Conservation (phyloP, 2,797 vertebrate species). For the Pitangus sulphuratus region DNA sequence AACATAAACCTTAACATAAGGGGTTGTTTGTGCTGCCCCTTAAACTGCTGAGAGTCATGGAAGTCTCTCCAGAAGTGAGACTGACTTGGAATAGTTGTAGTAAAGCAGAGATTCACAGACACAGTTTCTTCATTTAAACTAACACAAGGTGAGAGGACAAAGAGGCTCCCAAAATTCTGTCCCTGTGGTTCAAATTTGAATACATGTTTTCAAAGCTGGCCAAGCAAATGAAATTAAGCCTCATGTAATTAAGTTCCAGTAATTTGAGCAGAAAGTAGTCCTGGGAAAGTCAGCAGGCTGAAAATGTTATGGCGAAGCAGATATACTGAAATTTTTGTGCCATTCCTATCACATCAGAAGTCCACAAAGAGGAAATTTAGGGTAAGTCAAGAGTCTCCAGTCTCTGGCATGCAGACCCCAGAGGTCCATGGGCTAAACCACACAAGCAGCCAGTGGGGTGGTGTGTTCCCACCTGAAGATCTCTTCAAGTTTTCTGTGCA, state of each 20-base stretch:
- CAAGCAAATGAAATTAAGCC: conserved; percentile 46
- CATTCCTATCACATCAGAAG: not conserved
- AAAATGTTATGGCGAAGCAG: not conserved
- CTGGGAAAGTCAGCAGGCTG: conserved; percentile 55
- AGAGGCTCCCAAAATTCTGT: conserved; percentile 48
- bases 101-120: conserved; percentile 34
- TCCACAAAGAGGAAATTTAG: conserved; percentile 11
- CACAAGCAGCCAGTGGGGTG: not conserved
- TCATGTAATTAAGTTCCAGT: conserved; percentile 47
- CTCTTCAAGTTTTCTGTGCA: conserved; percentile 7
- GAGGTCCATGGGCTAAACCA: not conserved
- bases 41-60: not conserved
- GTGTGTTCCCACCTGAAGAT: conserved; percentile 6
- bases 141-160: conserved; percentile 31
- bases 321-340: not conserved
- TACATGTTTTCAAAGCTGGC: conserved; percentile 32
- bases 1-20: not conserved
- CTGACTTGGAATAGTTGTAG: not conserved
- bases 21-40: not conserved
- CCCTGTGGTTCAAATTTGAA: conserved; percentile 51
- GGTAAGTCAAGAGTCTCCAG: conserved; percentile 11
- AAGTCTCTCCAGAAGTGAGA: not conserved
- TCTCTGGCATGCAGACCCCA: not conserved
- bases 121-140: conserved; percentile 36
- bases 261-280: conserved; percentile 47